A percentile compares a stretch with the other conserved stretches of the same genome.
Evolutionary conservation across 2,888 invertebrate species (phyloP).

Genomic region (Oxycera nigricornis): DNA sequence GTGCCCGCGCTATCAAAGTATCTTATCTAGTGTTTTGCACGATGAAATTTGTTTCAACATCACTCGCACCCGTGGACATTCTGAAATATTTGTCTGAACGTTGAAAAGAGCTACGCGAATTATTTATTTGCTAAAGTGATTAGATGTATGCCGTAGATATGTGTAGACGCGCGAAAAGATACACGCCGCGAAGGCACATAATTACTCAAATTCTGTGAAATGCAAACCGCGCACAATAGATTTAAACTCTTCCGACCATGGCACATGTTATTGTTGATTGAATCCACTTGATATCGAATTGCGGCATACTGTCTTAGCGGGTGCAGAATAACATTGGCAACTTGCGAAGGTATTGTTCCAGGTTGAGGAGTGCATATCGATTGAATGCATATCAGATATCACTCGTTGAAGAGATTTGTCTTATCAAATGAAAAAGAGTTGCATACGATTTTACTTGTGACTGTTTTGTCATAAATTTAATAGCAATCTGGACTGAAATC

Average conservation of each 20-base stretch:
- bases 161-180: not conserved
- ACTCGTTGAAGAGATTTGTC: too few species aligned
- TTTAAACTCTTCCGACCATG: slow-evolving; percentile 24
- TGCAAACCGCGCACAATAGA: not conserved
- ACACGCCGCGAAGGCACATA: slow-evolving; percentile 8
- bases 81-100: not conserved
- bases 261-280: slow-evolving; percentile 13
- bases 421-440: too few species aligned
- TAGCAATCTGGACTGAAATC: too few species aligned
- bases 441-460: too few species aligned
- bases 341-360: too few species aligned
- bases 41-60: slow-evolving; percentile 1
- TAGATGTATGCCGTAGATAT: not conserved
- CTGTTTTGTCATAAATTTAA: too few species aligned
- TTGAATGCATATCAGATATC: too few species aligned
- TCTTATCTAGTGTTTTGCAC: slow-evolving; percentile 1
- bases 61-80: not conserved
- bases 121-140: not conserved
- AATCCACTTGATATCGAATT: slow-evolving; percentile 23
- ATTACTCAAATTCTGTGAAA: slow-evolving; percentile 34
- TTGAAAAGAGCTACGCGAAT: not conserved
- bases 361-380: too few species aligned
- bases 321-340: too few species aligned
- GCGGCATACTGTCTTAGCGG: not conserved
- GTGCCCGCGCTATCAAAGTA: not conserved